Conservation (phyloP, 2,797 vertebrate species). For the Etheostoma perlongum region DNA sequence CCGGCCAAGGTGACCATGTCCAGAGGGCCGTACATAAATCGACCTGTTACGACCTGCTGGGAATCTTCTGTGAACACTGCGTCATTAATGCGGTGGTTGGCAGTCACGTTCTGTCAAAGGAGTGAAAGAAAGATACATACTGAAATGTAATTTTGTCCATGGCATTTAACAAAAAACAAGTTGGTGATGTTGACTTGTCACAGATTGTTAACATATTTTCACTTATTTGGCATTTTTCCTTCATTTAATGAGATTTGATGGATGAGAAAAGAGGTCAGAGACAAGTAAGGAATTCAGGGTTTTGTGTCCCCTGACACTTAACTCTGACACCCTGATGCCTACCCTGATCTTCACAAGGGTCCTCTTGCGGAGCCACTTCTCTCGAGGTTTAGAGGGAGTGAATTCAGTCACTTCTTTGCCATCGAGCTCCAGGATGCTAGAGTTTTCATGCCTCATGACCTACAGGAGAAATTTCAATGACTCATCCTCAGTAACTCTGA, state of each 20-base stretch:
- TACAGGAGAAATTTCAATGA: slow-evolving; percentile 61
- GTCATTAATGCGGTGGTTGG: slow-evolving; percentile 97
- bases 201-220: too few species aligned
- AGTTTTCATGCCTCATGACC: slow-evolving; percentile 98
- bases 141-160: not conserved
- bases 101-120: slow-evolving; percentile 91
- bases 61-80: slow-evolving; percentile 93
- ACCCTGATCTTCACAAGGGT: slow-evolving; percentile 98
- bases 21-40: slow-evolving; percentile 98
- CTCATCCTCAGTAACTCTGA: slow-evolving; percentile 49
- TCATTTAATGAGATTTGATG: not conserved
- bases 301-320: not conserved
- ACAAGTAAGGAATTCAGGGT: not conserved
- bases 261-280: not conserved
- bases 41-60: slow-evolving; percentile 90
- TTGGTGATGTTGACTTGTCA: too few species aligned
- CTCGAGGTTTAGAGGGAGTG: slow-evolving; percentile 96
- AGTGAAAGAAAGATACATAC: slow-evolving; percentile 3
- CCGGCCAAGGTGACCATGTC: slow-evolving; percentile 99
- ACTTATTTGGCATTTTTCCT: too few species aligned
- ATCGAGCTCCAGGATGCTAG: slow-evolving; percentile 94
- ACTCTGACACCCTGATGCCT: slow-evolving; percentile 18
- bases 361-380: slow-evolving; percentile 98
- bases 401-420: slow-evolving; percentile 98
- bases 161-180: not conserved